These are phyloP conservation scores for Tanypteryx hageni DNA, from an alignment of 2,888 invertebrate species.

Conservation along the genomic window DNA sequence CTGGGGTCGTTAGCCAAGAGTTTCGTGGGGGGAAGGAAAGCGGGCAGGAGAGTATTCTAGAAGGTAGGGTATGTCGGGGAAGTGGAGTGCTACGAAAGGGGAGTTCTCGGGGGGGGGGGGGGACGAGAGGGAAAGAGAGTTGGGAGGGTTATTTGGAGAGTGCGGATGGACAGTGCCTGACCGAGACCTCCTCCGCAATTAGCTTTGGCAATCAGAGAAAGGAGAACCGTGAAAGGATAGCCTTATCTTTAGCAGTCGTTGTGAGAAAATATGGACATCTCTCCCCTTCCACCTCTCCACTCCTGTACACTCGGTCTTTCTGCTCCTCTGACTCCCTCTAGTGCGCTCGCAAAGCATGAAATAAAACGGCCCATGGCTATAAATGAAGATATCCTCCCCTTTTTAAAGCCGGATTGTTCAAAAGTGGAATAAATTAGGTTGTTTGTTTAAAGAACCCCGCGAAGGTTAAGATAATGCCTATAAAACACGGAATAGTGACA, in stretches of 20 bases:
- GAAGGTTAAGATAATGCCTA: too few relatives aligned
- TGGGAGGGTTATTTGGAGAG: neutral
- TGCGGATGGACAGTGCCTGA: neutral
- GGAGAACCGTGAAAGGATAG: neutral
- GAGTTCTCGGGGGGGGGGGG: neutral
- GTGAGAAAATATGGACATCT: neutral
- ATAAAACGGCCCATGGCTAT: too few relatives aligned
- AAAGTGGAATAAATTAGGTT: too few relatives aligned
- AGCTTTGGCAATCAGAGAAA: neutral
- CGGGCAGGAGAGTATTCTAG: neutral
- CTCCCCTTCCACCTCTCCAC: too few relatives aligned
- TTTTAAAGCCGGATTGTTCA: too few relatives aligned
- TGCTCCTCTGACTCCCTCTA: too few relatives aligned
- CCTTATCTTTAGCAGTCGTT: constrained; percentile 12
- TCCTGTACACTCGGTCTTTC: too few relatives aligned
- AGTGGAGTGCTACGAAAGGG: neutral
- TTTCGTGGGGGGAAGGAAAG: too few relatives aligned
- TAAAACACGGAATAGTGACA: too few relatives aligned
- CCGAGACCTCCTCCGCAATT: constrained; percentile 22
- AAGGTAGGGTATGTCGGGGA: neutral
- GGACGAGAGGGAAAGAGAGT: neutral
- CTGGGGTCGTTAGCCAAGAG: constrained; percentile 24
- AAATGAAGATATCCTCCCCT: too few relatives aligned
- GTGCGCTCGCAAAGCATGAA: too few relatives aligned
- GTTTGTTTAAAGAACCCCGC: too few relatives aligned